Conservation (phyloP, 2,113 vertebrate species). For the Hucho hucho region DNA sequence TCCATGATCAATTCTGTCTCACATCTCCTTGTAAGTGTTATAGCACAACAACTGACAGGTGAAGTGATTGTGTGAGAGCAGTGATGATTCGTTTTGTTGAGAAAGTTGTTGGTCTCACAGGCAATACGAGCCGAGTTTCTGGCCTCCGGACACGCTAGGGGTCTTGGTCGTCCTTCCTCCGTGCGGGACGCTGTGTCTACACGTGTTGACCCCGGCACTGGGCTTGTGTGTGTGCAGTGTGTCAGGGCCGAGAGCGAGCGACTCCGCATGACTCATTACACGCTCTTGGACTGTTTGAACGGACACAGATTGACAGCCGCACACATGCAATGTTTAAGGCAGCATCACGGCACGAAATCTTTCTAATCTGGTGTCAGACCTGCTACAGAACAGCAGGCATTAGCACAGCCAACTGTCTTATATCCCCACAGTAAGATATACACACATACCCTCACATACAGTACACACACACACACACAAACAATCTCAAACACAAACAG, state of each 20-base stretch:
- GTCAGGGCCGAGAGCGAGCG: conserved; percentile 22
- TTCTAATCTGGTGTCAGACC: conserved; percentile 47
- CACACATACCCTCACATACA: conserved; percentile 22
- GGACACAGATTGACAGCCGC: conserved; percentile 53
- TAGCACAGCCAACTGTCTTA: conserved; percentile 35
- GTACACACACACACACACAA: neutral
- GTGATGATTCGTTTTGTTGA: no score
- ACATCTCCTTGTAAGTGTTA: conserved; percentile 24
- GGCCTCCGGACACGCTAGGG: conserved; percentile 11
- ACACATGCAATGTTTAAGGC: conserved; percentile 62
- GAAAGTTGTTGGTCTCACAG: neutral
- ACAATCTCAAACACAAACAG: conserved; percentile 12
- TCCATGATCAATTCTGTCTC: conserved; percentile 19
- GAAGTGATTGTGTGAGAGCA: conserved; percentile 28
- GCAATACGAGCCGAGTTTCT: neutral
- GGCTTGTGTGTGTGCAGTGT: conserved; percentile 30
- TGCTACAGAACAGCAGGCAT: conserved; percentile 42
- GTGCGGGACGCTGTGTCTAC: conserved; percentile 41
- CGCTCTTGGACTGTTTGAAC: conserved; percentile 56
- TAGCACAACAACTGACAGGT: conserved; percentile 36
- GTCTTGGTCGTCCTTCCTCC: conserved; percentile 41
- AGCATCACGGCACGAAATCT: conserved; percentile 48
- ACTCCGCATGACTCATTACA: conserved; percentile 59
- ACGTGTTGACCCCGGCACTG: conserved; percentile 31
- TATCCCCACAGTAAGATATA: conserved; percentile 43